Conservation (phyloP, 2,797 vertebrate species). For the Sebastes iracundus region DNA sequence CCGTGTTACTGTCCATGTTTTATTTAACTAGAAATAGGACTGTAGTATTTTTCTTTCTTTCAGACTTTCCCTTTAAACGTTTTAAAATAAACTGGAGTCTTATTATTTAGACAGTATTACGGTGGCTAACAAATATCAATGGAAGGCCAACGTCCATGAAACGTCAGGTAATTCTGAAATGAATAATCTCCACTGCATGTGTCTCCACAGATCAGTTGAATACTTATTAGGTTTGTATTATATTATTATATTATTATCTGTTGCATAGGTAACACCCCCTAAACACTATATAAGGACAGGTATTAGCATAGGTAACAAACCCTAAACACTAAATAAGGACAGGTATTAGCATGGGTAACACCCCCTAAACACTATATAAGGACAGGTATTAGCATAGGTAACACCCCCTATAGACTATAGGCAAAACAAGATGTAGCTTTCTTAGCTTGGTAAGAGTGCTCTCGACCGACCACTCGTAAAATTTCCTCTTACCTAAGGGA, state of each 20-base stretch:
- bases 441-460: background rate
- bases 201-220: background rate
- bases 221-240: no score
- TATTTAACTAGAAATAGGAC: background rate
- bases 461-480: no score
- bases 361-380: no score
- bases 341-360: rapidly evolving
- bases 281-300: no score
- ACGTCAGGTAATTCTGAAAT: background rate
- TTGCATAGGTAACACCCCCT: no score
- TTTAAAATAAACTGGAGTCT: background rate
- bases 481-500: no score
- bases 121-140: background rate
- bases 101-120: background rate
- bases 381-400: no score
- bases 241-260: no score
- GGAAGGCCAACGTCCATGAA: background rate
- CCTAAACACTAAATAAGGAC: no score
- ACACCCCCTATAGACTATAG: no score
- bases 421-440: no score
- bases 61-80: background rate
- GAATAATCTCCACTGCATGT: background rate
- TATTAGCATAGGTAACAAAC: no score
- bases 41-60: background rate
- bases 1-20: background rate